Conservation (phyloP, 1,140 invertebrate genomes). For the Tetragonula clypearis region DNA sequence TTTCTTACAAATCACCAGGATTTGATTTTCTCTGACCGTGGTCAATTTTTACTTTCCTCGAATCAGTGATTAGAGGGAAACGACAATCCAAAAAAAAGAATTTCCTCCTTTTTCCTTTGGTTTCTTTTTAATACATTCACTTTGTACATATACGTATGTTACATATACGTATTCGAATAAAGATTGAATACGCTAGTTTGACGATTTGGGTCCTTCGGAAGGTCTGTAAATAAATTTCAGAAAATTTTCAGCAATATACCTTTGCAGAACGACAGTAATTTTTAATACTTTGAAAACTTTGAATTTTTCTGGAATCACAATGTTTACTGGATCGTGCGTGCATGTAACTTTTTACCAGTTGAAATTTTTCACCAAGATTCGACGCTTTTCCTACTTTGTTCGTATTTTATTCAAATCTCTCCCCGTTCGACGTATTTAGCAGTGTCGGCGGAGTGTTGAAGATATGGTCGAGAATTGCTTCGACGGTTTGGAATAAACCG, state of each 20-base stretch:
- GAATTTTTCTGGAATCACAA: not conserved
- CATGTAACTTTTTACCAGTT: too few species aligned
- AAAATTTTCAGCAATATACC: not conserved
- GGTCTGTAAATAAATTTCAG: not conserved
- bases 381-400: too few species aligned
- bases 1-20: too few species aligned
- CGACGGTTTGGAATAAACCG: too few species aligned
- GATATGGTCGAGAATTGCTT: not conserved
- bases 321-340: not conserved
- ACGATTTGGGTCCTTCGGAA: not conserved
- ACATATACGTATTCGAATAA: too few species aligned
- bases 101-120: too few species aligned
- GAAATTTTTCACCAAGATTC: too few species aligned
- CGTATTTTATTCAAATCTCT: not conserved
- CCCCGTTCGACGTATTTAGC: not conserved
- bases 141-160: not conserved
- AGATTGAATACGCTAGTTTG: not conserved
- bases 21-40: too few species aligned
- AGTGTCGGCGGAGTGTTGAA: not conserved
- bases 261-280: not conserved
- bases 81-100: too few species aligned
- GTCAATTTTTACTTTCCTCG: too few species aligned
- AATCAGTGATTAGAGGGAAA: too few species aligned
- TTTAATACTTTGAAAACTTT: not conserved
- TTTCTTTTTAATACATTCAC: not conserved